These are phyloP conservation scores for Gopherus evgoodei DNA, from an alignment of 2,113 vertebrate genomes.

Conservation along the genomic window DNA sequence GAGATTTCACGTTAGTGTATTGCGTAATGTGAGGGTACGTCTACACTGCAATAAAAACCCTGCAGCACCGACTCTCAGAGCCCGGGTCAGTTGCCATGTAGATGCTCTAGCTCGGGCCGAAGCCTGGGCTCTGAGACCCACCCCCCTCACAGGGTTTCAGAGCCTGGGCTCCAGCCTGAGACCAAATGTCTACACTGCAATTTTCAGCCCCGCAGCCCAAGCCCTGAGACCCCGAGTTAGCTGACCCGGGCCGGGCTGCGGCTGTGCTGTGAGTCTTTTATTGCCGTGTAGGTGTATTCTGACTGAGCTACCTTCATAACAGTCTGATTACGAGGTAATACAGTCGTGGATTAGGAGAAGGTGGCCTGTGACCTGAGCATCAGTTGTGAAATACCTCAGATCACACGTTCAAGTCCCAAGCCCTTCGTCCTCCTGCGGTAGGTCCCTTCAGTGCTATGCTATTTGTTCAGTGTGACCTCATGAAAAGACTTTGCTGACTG, in stretches of 20 bases:
- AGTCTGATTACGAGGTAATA: neutral
- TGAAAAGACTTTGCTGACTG: neutral
- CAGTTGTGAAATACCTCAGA: neutral
- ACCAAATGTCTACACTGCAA: neutral
- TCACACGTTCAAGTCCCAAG: neutral
- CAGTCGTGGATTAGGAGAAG: neutral
- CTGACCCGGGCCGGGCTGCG: neutral
- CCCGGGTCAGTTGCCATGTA: neutral
- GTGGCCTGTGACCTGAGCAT: neutral
- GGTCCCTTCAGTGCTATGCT: fast-evolving
- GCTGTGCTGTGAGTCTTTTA: neutral
- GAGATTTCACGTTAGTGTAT: neutral
- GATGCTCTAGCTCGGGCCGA: neutral
- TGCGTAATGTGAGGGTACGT: fast-evolving
- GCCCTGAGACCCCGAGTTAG: neutral
- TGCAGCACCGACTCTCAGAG: neutral
- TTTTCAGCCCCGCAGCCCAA: neutral
- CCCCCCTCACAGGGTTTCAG: no score
- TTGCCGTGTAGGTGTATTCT: neutral
- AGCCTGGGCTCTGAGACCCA: neutral
- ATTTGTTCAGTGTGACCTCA: neutral
- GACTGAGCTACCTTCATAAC: neutral
- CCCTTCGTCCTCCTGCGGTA: neutral
- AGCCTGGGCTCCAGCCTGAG: neutral
- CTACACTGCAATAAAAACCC: neutral